Conservation (phyloP, 2,113 vertebrate species). For the Cacatua alba region DNA sequence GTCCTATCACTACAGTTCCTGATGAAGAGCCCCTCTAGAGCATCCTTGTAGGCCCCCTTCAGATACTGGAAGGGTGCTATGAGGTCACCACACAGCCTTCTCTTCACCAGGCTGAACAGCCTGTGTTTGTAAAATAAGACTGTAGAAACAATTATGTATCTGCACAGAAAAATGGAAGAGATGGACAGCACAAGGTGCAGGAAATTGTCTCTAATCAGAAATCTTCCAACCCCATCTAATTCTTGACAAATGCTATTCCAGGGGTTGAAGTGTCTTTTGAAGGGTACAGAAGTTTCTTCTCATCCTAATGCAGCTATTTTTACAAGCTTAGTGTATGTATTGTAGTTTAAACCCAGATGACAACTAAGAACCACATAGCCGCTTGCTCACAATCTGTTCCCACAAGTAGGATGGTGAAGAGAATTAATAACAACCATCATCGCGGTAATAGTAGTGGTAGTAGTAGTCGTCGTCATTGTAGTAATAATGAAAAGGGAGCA, state of each 20-base stretch:
- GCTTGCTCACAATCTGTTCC: not conserved
- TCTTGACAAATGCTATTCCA: not conserved
- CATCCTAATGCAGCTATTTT: not conserved
- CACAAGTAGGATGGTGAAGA: not conserved
- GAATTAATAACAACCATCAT: not conserved
- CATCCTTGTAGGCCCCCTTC: not conserved
- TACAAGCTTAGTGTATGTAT: rapidly evolving
- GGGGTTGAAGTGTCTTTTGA: not conserved
- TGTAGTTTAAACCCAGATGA: not conserved
- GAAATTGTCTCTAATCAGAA: not conserved
- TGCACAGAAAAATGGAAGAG: not conserved
- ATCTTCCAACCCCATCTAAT: not conserved
- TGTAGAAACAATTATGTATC: not conserved
- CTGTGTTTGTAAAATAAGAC: not conserved
- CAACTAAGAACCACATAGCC: not conserved
- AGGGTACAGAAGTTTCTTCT: not conserved
- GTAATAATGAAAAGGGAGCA: not conserved
- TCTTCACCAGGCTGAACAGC: not conserved
- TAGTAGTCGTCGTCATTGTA: no score
- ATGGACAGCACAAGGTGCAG: rapidly evolving
- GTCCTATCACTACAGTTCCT: not conserved
- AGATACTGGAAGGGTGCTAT: not conserved
- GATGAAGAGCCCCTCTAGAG: not conserved
- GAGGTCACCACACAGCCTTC: not conserved
- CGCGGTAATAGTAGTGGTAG: not conserved